Evolutionary conservation across 1,140 invertebrate genomes (phyloP), one percentile per base, ranked within the genome.

Genomic region (Scaptomyza montana): DNA sequence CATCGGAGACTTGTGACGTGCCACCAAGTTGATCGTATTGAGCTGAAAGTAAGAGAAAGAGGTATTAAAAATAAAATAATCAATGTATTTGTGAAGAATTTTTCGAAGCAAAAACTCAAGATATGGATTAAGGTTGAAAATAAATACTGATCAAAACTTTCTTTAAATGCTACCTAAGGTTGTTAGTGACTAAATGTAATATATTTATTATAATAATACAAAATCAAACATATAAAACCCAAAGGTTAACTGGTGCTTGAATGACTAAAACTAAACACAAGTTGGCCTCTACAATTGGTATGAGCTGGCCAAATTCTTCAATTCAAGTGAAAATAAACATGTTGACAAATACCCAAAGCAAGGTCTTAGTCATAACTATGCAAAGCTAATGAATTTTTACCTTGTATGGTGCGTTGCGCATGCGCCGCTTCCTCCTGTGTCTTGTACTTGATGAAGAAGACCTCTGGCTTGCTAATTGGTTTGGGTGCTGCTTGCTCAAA

Each of bases 381-480:
- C 71, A 61, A 70, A 61, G 63, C 43, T 50, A 46, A 4, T 51
- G 21, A 8, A 8, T 3, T 64, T 51, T 80, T 61, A 92, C 91
- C 89, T 91, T 92, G 91, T 67, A 92, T 92, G 60, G 91, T 80
- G 51, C 90, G 90, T 53, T 91, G 90, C 28, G 91, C 91, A 89
- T 91, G 89, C 55, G 75, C 81, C 12, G 92, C 92, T 74, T 93
- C 93, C 76, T 93, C 94, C 94, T 95, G 95, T 9, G 94, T 95
- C 80, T 95, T 95, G 91, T 95, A 95, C 70, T 95, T 93, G 79
- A 96, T 95, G 86, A 96, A 96, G 93, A 95, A 96, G 30, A 96
- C 95, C 93, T 95, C 95, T 10, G 95, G 95, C 91, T 95, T 95
- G 92, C 93, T 94, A n/a, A 95, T 95, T 78, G 95, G 94, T 56